These are phyloP conservation scores for Protonemura montana DNA, from an alignment of 2,888 invertebrate genomes.

Conservation along the genomic window DNA sequence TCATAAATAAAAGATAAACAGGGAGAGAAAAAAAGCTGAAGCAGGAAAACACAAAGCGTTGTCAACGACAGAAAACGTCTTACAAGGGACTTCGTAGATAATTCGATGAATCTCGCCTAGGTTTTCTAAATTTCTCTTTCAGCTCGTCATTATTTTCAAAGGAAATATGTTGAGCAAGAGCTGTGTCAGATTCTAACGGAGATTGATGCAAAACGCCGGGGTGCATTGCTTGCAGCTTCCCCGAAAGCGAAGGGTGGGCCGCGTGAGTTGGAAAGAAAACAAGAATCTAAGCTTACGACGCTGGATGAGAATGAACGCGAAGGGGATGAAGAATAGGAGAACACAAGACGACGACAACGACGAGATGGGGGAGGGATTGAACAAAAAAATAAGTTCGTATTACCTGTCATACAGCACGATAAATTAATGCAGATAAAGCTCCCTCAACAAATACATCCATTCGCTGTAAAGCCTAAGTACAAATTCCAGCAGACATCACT, in stretches of 20 bases:
- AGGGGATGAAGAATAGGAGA: conserved; percentile 12
- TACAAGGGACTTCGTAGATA: not conserved
- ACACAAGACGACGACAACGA: not conserved
- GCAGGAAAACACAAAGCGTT: conserved; percentile 7
- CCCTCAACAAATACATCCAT: not conserved
- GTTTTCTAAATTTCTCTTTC: not conserved
- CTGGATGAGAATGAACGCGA: not conserved
- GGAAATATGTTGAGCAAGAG: conserved; percentile 14
- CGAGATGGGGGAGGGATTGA: not conserved
- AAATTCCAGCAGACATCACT: not conserved
- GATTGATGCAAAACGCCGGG: conserved; percentile 10
- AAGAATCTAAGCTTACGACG: not conserved
- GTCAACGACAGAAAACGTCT: not conserved
- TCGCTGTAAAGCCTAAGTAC: not conserved
- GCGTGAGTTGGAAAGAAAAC: not conserved
- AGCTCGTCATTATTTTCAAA: conserved; percentile 17
- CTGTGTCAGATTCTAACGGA: conserved; percentile 15
- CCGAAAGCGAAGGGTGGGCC: not conserved
- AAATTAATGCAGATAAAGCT: not conserved
- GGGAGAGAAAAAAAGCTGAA: not conserved
- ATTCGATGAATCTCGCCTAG: not conserved
- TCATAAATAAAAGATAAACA: conserved; percentile 27
- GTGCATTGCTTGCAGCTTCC: not conserved
- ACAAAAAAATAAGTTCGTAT: not conserved
- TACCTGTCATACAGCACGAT: not conserved